Evolutionary conservation across 2,797 vertebrate genomes (phyloP).

Genomic region (Cottoperca gobio): DNA sequence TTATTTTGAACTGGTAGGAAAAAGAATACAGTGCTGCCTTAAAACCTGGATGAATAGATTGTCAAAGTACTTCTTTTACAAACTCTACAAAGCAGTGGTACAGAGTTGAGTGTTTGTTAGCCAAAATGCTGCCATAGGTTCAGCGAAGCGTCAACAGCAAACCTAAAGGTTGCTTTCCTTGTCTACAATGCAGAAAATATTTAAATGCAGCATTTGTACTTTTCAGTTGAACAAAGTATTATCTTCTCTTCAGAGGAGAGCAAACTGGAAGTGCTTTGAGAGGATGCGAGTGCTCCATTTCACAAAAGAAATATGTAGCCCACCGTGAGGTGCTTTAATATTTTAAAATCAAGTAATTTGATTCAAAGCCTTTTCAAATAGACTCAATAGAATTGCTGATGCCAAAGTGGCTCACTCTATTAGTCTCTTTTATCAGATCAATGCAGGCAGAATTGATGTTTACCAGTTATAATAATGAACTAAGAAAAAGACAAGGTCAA

Average conservation of each 20-base stretch:
- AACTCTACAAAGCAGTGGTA: not conserved
- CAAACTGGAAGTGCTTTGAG: not conserved
- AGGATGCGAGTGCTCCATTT: not conserved
- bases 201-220: slow-evolving; percentile 5
- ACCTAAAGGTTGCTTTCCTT: not conserved
- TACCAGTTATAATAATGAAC: slow-evolving; percentile 6
- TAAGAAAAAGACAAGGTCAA: slow-evolving; percentile 10
- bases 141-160: not conserved
- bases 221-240: not conserved
- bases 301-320: not conserved
- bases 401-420: not conserved
- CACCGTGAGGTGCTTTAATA: not conserved
- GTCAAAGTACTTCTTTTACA: not conserved
- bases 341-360: not conserved
- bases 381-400: not conserved
- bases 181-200: slow-evolving; percentile 11
- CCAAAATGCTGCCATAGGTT: not conserved
- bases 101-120: not conserved
- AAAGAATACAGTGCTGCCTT: not conserved
- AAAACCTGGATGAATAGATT: not conserved
- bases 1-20: not conserved
- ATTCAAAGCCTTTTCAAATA: slow-evolving; percentile 1
- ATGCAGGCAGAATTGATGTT: not conserved
- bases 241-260: not conserved
- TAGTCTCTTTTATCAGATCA: not conserved